Evolutionary conservation across 2,113 vertebrate species (phyloP).

Genomic region (Salvelinus namaycush): DNA sequence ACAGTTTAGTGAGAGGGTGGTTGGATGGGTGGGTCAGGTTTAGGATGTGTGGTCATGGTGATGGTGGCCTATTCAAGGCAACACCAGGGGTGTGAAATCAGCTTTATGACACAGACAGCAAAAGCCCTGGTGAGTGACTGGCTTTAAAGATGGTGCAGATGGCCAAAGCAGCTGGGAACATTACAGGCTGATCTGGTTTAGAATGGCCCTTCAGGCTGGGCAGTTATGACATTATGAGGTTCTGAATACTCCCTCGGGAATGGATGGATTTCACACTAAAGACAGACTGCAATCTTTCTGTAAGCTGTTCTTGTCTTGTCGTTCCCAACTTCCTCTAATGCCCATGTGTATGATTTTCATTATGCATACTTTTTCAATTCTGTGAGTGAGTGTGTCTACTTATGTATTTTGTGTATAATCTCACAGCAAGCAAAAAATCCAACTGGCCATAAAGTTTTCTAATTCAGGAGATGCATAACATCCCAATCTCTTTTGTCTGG

Average conservation of each 20-base stretch:
- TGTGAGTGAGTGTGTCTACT: too few species aligned
- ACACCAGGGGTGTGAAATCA: constrained; percentile 17
- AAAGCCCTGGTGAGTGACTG: background rate
- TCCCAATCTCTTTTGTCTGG: too few species aligned
- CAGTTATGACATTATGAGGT: background rate
- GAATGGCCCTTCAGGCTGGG: background rate
- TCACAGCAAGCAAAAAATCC: too few species aligned
- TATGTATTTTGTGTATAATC: too few species aligned
- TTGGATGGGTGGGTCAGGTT: background rate
- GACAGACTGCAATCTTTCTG: too few species aligned
- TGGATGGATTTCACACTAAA: background rate
- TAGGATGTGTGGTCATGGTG: background rate
- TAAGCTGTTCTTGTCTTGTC: too few species aligned
- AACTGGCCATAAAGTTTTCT: too few species aligned
- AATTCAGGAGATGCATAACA: too few species aligned
- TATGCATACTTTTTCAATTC: too few species aligned
- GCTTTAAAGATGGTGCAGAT: constrained; percentile 22
- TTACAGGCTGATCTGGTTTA: background rate
- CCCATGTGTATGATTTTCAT: too few species aligned
- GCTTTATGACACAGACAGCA: constrained; percentile 9
- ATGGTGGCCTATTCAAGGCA: background rate
- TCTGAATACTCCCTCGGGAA: background rate
- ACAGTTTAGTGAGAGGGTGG: background rate
- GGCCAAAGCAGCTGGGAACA: constrained; percentile 10
- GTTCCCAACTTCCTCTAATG: too few species aligned